These are phyloP conservation scores for Hydroisotoma schaefferi DNA, from an alignment of 2,888 invertebrate genomes.

Conservation along the genomic window DNA sequence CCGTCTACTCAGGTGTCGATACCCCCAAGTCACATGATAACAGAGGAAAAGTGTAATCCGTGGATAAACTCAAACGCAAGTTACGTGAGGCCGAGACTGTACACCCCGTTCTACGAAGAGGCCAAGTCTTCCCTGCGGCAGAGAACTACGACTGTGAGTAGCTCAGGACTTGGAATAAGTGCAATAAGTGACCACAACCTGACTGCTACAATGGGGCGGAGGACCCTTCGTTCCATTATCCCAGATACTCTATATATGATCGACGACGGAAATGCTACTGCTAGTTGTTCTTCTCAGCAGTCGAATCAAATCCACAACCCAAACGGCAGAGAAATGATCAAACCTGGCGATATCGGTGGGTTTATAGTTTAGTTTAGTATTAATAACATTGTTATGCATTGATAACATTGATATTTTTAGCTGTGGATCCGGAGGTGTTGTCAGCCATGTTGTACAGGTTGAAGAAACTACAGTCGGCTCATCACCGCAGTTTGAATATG, in stretches of 20 bases:
- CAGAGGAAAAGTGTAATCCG: slow-evolving; percentile 65
- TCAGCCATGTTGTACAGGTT: slow-evolving; percentile 78
- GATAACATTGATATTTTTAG: slow-evolving; percentile 51
- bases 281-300: slow-evolving; percentile 3
- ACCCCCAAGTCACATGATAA: slow-evolving; percentile 78
- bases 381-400: neutral
- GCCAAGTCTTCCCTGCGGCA: slow-evolving; percentile 59
- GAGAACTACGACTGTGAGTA: slow-evolving; percentile 18
- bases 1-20: slow-evolving; percentile 56
- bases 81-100: slow-evolving; percentile 76
- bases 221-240: slow-evolving; percentile 32
- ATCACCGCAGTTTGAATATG: slow-evolving; percentile 72
- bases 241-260: slow-evolving; percentile 41
- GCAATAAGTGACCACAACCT: slow-evolving; percentile 16
- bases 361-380: neutral
- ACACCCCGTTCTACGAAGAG: slow-evolving; percentile 93
- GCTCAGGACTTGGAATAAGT: slow-evolving; percentile 9
- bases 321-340: slow-evolving; percentile 4
- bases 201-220: slow-evolving; percentile 18
- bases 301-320: slow-evolving; percentile 5
- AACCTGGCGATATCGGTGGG: slow-evolving; percentile 14
- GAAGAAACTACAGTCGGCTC: slow-evolving; percentile 76
- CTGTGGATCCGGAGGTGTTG: slow-evolving; percentile 73
- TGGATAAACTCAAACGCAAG: slow-evolving; percentile 65
- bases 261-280: slow-evolving; percentile 21